Evolutionary conservation across 2,888 invertebrate genomes (phyloP).

Genomic region (Drosophila borborema): DNA sequence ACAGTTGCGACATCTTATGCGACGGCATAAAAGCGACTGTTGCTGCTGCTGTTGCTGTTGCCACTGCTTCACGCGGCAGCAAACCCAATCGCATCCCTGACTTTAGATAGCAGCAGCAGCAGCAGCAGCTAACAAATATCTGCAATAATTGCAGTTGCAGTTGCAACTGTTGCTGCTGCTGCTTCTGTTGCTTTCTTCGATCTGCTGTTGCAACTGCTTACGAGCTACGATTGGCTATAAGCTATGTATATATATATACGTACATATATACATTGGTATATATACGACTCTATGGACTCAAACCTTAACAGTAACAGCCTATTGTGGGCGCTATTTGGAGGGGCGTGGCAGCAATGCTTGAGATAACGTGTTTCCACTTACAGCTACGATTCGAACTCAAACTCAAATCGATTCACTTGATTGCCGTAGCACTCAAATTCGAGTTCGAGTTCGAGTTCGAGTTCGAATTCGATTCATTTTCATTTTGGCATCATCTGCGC

Average conservation of each 20-base stretch:
- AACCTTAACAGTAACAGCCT: conserved; percentile 22
- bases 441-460: background rate
- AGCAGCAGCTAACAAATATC: background rate
- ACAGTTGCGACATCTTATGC: conserved; percentile 78
- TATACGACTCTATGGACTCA: conserved; percentile 13
- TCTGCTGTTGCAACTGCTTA: conserved; percentile 10
- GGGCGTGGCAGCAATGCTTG: conserved; percentile 76
- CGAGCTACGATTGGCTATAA: conserved; percentile 14
- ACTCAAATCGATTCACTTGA: background rate
- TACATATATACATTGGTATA: background rate
- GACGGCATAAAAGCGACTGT: conserved; percentile 81
- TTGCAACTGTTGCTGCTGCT: conserved; percentile 4
- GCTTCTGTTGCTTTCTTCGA: background rate
- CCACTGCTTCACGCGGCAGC: conserved; percentile 23
- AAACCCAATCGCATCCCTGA: conserved; percentile 16
- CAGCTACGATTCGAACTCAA: conserved; percentile 19
- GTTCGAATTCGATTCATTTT: background rate
- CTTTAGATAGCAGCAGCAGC: background rate
- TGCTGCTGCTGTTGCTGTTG: conserved; percentile 27
- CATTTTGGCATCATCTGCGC: conserved; percentile 76
- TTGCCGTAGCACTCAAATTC: background rate
- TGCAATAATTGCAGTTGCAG: too few relatives aligned
- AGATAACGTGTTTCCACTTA: conserved; percentile 71
- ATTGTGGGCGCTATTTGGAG: conserved; percentile 32
- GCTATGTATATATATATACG: background rate